phyloP scores from a whole-genome alignment of 2,888 invertebrate genomes.

The Penaeus monodon region DNA sequence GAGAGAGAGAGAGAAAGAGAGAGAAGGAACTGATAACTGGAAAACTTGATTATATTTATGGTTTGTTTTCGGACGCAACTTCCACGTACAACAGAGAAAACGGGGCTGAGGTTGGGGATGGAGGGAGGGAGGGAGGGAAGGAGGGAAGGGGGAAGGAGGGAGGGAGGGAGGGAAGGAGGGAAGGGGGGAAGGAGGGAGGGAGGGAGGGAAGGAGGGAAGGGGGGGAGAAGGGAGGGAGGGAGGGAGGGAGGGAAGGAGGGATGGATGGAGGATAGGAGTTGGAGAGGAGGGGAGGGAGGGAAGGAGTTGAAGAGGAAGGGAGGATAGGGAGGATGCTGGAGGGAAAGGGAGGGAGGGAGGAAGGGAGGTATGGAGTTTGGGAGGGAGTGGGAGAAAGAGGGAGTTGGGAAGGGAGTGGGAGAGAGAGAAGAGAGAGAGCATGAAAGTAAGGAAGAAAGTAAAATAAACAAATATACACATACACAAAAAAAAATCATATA shows the following conservation, averaged over 20 bases:
- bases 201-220: background rate
- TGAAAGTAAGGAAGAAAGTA: background rate
- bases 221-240: background rate
- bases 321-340: background rate
- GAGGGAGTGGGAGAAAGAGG: constrained; percentile 9
- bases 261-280: background rate
- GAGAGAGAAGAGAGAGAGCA: constrained; percentile 17
- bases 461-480: too few species aligned
- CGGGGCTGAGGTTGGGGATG: background rate
- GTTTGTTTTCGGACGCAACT: too few species aligned
- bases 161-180: background rate
- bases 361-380: too few species aligned
- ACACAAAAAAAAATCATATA: too few species aligned
- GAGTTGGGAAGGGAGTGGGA: constrained; percentile 27
- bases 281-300: constrained; percentile 3
- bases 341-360: background rate
- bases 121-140: background rate
- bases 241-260: background rate
- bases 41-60: background rate
- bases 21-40: background rate
- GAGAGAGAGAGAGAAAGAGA: constrained; percentile 9
- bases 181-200: background rate
- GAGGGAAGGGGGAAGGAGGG: background rate
- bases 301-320: constrained; percentile 21
- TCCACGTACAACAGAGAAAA: background rate